phyloP scores from a whole-genome alignment of 2,888 invertebrate genomes.

The Drosophila aldrichi region DNA sequence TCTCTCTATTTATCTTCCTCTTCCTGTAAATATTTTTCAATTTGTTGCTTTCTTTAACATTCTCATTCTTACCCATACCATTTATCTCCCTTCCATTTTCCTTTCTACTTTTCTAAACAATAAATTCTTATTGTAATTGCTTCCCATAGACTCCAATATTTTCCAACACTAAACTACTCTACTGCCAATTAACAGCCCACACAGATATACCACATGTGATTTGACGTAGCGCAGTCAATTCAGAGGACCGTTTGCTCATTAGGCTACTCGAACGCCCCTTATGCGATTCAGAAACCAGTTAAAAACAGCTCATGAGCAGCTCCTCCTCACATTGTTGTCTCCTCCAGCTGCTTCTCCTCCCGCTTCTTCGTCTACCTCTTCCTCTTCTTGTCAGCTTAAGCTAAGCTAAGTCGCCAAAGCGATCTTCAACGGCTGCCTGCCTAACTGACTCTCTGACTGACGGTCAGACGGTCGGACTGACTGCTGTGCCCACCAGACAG shows the following conservation, averaged over 20 bases:
- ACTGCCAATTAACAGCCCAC: background rate
- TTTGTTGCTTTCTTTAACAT: background rate
- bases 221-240: constrained; percentile 35
- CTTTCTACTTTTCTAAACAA: background rate
- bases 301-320: constrained; percentile 52
- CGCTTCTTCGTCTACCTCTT: background rate
- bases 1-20: background rate
- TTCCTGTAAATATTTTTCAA: background rate
- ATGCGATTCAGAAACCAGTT: constrained; percentile 65
- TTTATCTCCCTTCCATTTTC: background rate
- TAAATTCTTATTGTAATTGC: background rate
- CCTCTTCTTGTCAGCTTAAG: constrained; percentile 77
- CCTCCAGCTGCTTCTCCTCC: background rate
- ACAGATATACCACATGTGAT: constrained; percentile 28
- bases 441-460: constrained; percentile 1
- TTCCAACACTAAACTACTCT: background rate
- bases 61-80: background rate
- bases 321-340: constrained; percentile 33
- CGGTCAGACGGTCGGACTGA: background rate
- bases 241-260: constrained; percentile 68
- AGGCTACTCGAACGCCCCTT: constrained; percentile 63
- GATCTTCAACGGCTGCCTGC: constrained; percentile 20
- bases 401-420: constrained; percentile 54
- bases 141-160: background rate
- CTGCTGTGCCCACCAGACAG: constrained; percentile 28